Evolutionary conservation across 1,140 invertebrate species (phyloP), one percentile per base, ranked within the genome.

Genomic region (Drosophila chauvacae): DNA sequence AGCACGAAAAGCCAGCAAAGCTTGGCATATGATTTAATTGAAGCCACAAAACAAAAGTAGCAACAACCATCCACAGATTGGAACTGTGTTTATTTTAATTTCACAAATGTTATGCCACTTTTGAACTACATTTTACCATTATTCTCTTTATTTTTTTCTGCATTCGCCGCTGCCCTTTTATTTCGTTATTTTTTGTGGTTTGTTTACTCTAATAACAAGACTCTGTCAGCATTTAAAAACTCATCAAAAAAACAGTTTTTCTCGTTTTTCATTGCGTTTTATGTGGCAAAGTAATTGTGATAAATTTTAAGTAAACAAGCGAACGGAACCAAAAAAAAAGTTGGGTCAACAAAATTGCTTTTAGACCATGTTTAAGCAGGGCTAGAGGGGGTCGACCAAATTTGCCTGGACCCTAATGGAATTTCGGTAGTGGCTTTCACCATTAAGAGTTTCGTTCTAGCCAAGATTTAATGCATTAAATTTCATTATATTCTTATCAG

Each of bases 11-110:
- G 74, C 45, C 78, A 66, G 45, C 63, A 62, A 62, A 39, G 65
- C 77, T 62, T 74, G 75, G 64, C 65, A 83, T 74, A 80, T 83
- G 83, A 87, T 83, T 87, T 83, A 88, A 87, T 88, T 88, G 72
- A 83, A 83, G 80, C 48, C 72, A 39, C 63, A 66, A 69, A 60
- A 69, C 63, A 73, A 70, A 59, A 77, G 53, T 55, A 72, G 58
- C 47, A 57, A 75, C 71, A 57, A 47, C 42, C 33, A 14, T 58
- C 42, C 71, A 11, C 45, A 56, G 55, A 74, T 78, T 78, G 58
- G 42, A 81, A 76, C 47, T 72, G 71, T 87, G 66, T 88, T 88
- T 83, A 87, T 87, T 88, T 87, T 80, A 80, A 83, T 83, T 83
- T 80, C 57, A 74, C 42, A 83, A 87, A 88, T 87, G 72, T 76